These are phyloP conservation scores for Falco rusticolus DNA, from an alignment of 2,797 vertebrate genomes.

Conservation along the genomic window DNA sequence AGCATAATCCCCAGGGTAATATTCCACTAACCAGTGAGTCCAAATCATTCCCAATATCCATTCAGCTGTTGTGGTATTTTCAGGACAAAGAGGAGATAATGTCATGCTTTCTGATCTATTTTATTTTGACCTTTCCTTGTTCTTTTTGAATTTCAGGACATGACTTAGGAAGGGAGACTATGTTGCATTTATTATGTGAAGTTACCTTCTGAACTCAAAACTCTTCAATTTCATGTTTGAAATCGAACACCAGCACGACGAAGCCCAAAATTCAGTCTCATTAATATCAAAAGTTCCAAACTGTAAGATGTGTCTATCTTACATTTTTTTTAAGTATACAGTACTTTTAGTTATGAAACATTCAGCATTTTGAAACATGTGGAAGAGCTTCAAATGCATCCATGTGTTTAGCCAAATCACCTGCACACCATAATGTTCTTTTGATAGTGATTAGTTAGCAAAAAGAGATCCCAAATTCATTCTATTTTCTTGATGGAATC, in stretches of 20 bases:
- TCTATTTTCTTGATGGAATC: not conserved
- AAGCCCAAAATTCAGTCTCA: not conserved
- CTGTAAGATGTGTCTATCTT: not conserved
- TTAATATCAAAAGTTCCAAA: not conserved
- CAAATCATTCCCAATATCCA: not conserved
- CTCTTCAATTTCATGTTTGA: not conserved
- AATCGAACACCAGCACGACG: not conserved
- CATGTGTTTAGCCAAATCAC: not conserved
- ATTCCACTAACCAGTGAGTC: not conserved
- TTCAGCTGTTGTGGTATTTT: not conserved
- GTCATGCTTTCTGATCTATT: not conserved
- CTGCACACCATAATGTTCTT: not conserved
- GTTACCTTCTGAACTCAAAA: not conserved
- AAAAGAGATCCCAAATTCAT: not conserved
- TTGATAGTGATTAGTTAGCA: not conserved
- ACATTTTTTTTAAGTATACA: not conserved
- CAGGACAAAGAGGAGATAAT: not conserved
- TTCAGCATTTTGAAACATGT: not conserved
- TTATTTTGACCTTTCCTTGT: not conserved
- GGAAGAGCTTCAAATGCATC: not conserved
- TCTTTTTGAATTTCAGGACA: not conserved
- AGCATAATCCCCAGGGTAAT: not conserved
- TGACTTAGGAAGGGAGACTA: not conserved
- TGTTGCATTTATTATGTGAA: not conserved
- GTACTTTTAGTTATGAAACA: not conserved